Percentiles rank a stretch among this genome's conserved stretches.
phyloP scores from a whole-genome alignment of 2,113 vertebrate genomes.

The Ailurus styani region DNA sequence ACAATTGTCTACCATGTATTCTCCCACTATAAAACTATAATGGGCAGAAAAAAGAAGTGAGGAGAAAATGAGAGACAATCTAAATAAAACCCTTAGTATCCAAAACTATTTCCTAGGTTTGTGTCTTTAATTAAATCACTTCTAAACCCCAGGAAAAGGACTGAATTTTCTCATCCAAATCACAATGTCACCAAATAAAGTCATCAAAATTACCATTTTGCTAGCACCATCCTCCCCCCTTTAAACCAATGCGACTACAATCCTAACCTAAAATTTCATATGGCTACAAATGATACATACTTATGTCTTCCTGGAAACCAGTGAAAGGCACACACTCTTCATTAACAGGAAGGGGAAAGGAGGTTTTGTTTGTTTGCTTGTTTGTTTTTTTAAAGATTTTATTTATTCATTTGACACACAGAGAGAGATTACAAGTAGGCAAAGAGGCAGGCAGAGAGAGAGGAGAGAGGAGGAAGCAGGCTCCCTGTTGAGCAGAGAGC shows the following conservation, averaged over 20 bases:
- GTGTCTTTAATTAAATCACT: constrained; percentile 43
- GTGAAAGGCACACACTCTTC: neutral
- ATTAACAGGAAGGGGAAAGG: neutral
- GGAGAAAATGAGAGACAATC: neutral
- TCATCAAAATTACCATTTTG: constrained; percentile 11
- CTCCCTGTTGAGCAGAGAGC: too few species aligned
- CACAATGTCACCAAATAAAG: constrained; percentile 42
- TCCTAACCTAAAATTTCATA: neutral
- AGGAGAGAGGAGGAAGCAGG: too few species aligned
- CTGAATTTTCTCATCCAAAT: constrained; percentile 35
- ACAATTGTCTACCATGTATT: neutral
- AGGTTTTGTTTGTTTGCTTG: too few species aligned
- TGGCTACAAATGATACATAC: neutral
- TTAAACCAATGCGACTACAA: neutral
- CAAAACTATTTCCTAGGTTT: constrained; percentile 10
- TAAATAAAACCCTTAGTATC: constrained; percentile 1
- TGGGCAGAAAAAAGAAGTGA: neutral
- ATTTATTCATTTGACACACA: too few species aligned
- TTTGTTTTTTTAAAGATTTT: too few species aligned
- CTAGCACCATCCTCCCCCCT: neutral
- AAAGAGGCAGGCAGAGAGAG: too few species aligned
- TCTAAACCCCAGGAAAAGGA: constrained; percentile 3
- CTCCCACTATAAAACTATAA: neutral
- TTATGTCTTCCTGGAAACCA: neutral
- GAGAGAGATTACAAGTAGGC: too few species aligned